A percentile compares a stretch with the other conserved stretches of the same genome.
Evolutionary conservation across 2,888 invertebrate species (phyloP).

Genomic region (Latrodectus elegans): DNA sequence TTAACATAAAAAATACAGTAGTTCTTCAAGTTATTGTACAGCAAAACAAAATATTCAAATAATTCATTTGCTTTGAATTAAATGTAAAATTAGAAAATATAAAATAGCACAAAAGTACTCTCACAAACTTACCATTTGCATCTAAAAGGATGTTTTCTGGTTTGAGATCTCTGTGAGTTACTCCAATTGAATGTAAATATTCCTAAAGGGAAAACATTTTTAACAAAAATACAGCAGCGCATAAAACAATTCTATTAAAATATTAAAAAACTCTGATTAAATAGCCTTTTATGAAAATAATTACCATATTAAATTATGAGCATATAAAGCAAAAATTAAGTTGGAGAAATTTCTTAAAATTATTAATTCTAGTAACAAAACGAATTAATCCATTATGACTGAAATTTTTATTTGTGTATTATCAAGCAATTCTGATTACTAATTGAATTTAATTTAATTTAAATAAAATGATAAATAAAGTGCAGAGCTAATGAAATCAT

Average conservation of each 20-base stretch:
- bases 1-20: too few species aligned
- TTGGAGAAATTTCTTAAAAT: too few species aligned
- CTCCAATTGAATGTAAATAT: constrained; percentile 90
- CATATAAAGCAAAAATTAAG: too few species aligned
- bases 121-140: constrained; percentile 78
- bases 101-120: not conserved
- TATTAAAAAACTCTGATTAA: not conserved
- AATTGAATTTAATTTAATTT: too few species aligned
- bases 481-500: too few species aligned
- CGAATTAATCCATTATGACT: too few species aligned
- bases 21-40: not conserved
- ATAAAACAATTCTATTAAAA: not conserved
- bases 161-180: constrained; percentile 96
- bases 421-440: too few species aligned
- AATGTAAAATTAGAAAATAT: not conserved
- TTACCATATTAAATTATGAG: too few species aligned
- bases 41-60: not conserved
- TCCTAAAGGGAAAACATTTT: constrained; percentile 75
- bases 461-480: too few species aligned
- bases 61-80: not conserved
- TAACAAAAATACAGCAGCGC: not conserved
- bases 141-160: constrained; percentile 96
- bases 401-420: too few species aligned
- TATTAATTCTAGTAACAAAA: too few species aligned
- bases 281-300: too few species aligned